Evolutionary conservation across 1,140 invertebrate genomes (phyloP).

Genomic region (Pseudomyrmex pallidus): DNA sequence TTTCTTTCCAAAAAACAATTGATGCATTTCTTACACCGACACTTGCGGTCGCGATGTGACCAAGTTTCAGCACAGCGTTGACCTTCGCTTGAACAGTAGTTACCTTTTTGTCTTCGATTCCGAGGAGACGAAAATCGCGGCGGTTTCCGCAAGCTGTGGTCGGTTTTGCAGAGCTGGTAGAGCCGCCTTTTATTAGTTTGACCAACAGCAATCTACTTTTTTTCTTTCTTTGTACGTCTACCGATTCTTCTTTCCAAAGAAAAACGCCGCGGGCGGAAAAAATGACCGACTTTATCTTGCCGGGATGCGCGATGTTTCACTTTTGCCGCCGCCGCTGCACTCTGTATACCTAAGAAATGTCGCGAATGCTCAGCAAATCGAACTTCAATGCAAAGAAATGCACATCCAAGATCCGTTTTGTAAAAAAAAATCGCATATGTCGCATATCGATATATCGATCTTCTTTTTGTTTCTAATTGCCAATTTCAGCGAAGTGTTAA

Average conservation of each 20-base stretch:
- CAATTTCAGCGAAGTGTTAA: too few species aligned
- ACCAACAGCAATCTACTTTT: slow-evolving; percentile 60
- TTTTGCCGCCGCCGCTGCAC: neutral
- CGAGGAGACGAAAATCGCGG: slow-evolving; percentile 30
- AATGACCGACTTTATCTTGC: slow-evolving; percentile 52
- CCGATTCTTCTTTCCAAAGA: slow-evolving; percentile 17
- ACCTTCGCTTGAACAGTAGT: slow-evolving; percentile 14
- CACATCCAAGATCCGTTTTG: too few species aligned
- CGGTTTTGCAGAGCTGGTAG: slow-evolving; percentile 35
- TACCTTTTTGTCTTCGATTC: slow-evolving; percentile 19
- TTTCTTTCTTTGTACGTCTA: slow-evolving; percentile 6
- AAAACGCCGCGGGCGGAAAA: slow-evolving; percentile 33
- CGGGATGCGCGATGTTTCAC: slow-evolving; percentile 26
- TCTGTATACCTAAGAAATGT: slow-evolving; percentile 12
- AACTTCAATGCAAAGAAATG: too few species aligned
- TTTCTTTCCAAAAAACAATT: too few species aligned
- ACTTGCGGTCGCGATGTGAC: slow-evolving; percentile 22
- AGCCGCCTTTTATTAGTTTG: slow-evolving; percentile 73
- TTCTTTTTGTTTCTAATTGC: too few species aligned
- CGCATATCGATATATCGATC: too few species aligned
- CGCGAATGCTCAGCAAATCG: slow-evolving; percentile 8
- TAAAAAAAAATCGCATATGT: too few species aligned
- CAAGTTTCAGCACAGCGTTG: neutral
- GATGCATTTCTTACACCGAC: neutral
- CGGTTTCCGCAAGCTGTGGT: slow-evolving; percentile 49